Conservation (phyloP, 2,888 invertebrate species). For the Trissoscelio sp. region DNA sequence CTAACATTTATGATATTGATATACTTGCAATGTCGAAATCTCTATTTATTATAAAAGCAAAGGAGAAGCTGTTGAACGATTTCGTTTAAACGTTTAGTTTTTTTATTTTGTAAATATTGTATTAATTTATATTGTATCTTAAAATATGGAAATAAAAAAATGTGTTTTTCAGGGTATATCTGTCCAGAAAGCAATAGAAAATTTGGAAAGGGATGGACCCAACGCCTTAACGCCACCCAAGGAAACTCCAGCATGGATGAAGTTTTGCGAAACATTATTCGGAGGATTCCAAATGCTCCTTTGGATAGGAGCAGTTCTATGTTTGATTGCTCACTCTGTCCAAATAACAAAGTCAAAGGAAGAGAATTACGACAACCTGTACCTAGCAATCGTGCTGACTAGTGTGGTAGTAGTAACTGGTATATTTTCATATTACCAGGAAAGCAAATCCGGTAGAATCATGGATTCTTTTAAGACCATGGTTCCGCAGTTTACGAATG, state of each 20-base stretch:
- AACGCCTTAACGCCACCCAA: slow-evolving; percentile 98
- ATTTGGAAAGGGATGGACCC: slow-evolving; percentile 97
- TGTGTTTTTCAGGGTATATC: too few relatives aligned
- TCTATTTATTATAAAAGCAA: too few relatives aligned
- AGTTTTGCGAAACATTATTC: slow-evolving; percentile 99
- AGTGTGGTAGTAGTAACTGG: slow-evolving; percentile 99
- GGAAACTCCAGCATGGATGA: slow-evolving; percentile 99
- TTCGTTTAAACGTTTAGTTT: too few relatives aligned
- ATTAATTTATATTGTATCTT: too few relatives aligned
- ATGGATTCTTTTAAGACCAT: slow-evolving; percentile 99
- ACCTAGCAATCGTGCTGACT: slow-evolving; percentile 96
- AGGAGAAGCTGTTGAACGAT: too few relatives aligned
- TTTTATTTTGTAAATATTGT: too few relatives aligned
- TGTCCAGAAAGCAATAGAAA: slow-evolving; percentile 98
- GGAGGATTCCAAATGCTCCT: slow-evolving; percentile 98
- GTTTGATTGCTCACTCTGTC: slow-evolving; percentile 98
- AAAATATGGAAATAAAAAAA: too few relatives aligned
- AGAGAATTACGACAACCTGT: slow-evolving; percentile 98
- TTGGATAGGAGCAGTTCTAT: slow-evolving; percentile 98
- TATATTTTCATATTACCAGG: slow-evolving; percentile 99
- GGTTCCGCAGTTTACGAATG: slow-evolving; percentile 97
- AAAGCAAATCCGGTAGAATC: slow-evolving; percentile 98
- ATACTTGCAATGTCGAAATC: too few relatives aligned
- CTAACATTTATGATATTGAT: too few relatives aligned
- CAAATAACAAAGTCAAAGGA: slow-evolving; percentile 96